These are phyloP conservation scores for Aphodius granarius DNA, from an alignment of 2,888 invertebrate genomes.

Conservation along the genomic window DNA sequence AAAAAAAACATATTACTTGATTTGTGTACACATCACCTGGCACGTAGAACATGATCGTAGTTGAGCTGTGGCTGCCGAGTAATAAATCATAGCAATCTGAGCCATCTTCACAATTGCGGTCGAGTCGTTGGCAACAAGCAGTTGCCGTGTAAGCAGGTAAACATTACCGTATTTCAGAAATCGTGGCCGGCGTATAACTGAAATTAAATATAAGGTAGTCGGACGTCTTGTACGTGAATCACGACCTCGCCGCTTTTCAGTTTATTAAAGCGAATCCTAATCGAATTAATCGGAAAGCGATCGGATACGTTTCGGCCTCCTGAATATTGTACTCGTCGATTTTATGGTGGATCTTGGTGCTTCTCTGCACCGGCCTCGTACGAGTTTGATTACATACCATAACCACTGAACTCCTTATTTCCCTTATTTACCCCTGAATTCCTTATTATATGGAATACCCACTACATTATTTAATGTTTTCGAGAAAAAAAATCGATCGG, in stretches of 20 bases:
- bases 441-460: no score
- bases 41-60: neutral
- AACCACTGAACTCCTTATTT: no score
- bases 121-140: neutral
- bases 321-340: neutral
- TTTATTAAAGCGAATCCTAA: slow-evolving; percentile 17
- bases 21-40: neutral
- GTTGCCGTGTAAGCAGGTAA: neutral
- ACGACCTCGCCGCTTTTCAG: slow-evolving; percentile 5
- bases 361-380: no score
- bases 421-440: no score
- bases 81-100: neutral
- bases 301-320: neutral
- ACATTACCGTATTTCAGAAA: slow-evolving; percentile 1
- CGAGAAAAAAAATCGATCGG: no score
- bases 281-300: slow-evolving; percentile 17
- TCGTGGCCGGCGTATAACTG: neutral
- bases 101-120: neutral
- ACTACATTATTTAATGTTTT: no score
- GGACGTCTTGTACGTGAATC: slow-evolving; percentile 15
- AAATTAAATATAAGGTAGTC: slow-evolving; percentile 7
- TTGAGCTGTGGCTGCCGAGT: neutral
- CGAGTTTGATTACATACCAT: no score
- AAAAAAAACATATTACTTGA: neutral
- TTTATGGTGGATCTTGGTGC: no score